phyloP scores from a whole-genome alignment of 2,888 invertebrate species.

The Trypoxylon attenuatum region DNA sequence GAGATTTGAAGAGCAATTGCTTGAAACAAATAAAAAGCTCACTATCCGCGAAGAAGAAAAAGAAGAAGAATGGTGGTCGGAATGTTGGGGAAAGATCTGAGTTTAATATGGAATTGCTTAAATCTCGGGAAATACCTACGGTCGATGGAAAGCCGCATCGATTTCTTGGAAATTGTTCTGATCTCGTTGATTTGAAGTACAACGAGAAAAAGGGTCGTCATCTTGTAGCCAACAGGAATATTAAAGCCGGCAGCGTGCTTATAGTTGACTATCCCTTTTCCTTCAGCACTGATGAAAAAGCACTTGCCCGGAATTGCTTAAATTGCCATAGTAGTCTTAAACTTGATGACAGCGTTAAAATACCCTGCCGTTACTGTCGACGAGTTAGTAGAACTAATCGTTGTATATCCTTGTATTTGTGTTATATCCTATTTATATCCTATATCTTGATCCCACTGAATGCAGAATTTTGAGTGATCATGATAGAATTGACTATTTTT shows the following conservation, averaged over 20 bases:
- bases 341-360: slow-evolving; percentile 45
- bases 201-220: slow-evolving; percentile 70
- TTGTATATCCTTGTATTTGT: neutral
- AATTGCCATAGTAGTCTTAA: slow-evolving; percentile 64
- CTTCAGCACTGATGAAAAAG: slow-evolving; percentile 62
- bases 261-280: slow-evolving; percentile 68
- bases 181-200: slow-evolving; percentile 55
- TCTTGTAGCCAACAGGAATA: slow-evolving; percentile 71
- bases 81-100: neutral
- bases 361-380: slow-evolving; percentile 67
- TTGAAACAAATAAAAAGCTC: slow-evolving; percentile 40
- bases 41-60: slow-evolving; percentile 24
- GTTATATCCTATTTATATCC: too few species aligned
- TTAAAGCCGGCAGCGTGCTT: slow-evolving; percentile 70
- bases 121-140: slow-evolving; percentile 10
- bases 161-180: slow-evolving; percentile 61
- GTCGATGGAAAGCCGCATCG: slow-evolving; percentile 58
- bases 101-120: neutral
- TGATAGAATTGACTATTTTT: too few species aligned
- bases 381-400: slow-evolving; percentile 56
- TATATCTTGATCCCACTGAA: too few species aligned
- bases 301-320: slow-evolving; percentile 65
- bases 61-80: slow-evolving; percentile 40
- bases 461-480: too few species aligned
- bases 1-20: slow-evolving; percentile 54